These are phyloP conservation scores for Drosophila setifemur DNA, from an alignment of 1,140 invertebrate genomes.

Conservation along the genomic window DNA sequence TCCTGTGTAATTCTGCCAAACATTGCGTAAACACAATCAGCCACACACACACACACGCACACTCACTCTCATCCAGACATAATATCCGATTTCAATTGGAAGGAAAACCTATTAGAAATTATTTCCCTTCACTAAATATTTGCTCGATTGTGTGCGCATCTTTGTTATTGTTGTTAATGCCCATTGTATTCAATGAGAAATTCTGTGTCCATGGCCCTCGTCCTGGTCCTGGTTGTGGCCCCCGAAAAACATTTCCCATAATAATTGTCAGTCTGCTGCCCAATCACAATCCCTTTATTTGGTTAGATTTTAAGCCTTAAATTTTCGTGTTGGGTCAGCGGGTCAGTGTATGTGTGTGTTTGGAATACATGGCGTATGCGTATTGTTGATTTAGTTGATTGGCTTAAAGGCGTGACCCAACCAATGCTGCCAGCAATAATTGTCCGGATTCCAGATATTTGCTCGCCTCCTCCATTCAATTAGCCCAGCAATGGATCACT, in stretches of 20 bases:
- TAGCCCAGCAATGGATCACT: constrained; percentile 43
- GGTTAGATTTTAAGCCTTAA: constrained; percentile 59
- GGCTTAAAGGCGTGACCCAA: constrained; percentile 58
- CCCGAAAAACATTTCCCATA: constrained; percentile 47
- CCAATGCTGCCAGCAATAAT: constrained; percentile 59
- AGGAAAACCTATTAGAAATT: constrained; percentile 77
- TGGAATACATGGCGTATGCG: constrained; percentile 59
- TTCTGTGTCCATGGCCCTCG: background rate
- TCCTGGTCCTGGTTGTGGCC: too few species aligned
- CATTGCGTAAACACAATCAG: constrained; percentile 45
- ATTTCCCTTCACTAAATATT: constrained; percentile 71
- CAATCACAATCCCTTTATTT: constrained; percentile 16
- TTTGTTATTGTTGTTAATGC: constrained; percentile 45
- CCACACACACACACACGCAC: constrained; percentile 2
- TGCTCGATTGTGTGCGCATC: constrained; percentile 44
- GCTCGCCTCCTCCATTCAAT: constrained; percentile 33
- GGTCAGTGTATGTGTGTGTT: constrained; percentile 15
- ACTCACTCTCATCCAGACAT: constrained; percentile 27
- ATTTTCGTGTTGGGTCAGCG: constrained; percentile 43
- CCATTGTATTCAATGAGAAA: constrained; percentile 53
- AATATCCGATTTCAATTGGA: constrained; percentile 71
- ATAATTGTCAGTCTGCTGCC: constrained; percentile 37
- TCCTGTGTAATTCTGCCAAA: constrained; percentile 47
- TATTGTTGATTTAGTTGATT: constrained; percentile 75
- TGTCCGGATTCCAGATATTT: constrained; percentile 57